A percentile compares a stretch with the other conserved stretches of the same genome.
phyloP scores from a whole-genome alignment of 2,888 invertebrate species.

The Harpagoxenus sublaevis region DNA sequence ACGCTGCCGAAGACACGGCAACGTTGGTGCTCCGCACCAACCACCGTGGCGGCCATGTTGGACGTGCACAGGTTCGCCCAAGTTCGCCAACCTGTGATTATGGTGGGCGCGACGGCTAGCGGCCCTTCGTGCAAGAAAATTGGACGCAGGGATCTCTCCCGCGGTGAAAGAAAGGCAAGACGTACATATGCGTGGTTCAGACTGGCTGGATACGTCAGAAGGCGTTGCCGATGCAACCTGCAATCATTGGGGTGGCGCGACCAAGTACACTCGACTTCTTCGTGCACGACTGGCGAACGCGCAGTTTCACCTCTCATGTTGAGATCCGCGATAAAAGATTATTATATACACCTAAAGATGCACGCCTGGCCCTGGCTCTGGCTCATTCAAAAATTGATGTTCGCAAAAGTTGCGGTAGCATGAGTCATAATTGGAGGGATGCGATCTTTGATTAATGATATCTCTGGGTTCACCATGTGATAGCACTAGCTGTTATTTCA shows the following conservation, averaged over 20 bases:
- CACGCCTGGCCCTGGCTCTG: background rate
- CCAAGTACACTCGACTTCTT: slow-evolving; percentile 70
- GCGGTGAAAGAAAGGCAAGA: slow-evolving; percentile 68
- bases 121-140: slow-evolving; percentile 81
- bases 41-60: slow-evolving; percentile 82
- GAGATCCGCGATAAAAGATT: slow-evolving; percentile 48
- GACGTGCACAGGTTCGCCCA: slow-evolving; percentile 70
- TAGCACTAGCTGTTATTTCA: slow-evolving; percentile 29
- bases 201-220: slow-evolving; percentile 70
- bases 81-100: slow-evolving; percentile 84
- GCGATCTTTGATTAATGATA: slow-evolving; percentile 53
- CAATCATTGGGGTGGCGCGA: slow-evolving; percentile 86
- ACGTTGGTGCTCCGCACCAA: slow-evolving; percentile 61
- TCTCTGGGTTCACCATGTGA: slow-evolving; percentile 10
- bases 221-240: slow-evolving; percentile 85
- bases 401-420: slow-evolving; percentile 33
- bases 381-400: slow-evolving; percentile 39
- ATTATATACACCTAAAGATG: slow-evolving; percentile 7
- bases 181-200: slow-evolving; percentile 59
- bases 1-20: slow-evolving; percentile 52
- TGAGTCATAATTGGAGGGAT: slow-evolving; percentile 45
- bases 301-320: slow-evolving; percentile 43
- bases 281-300: slow-evolving; percentile 62
- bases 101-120: slow-evolving; percentile 78
- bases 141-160: slow-evolving; percentile 78